Conservation (phyloP, 2,113 vertebrate genomes). For the Pseudorectes ferrugineus region DNA sequence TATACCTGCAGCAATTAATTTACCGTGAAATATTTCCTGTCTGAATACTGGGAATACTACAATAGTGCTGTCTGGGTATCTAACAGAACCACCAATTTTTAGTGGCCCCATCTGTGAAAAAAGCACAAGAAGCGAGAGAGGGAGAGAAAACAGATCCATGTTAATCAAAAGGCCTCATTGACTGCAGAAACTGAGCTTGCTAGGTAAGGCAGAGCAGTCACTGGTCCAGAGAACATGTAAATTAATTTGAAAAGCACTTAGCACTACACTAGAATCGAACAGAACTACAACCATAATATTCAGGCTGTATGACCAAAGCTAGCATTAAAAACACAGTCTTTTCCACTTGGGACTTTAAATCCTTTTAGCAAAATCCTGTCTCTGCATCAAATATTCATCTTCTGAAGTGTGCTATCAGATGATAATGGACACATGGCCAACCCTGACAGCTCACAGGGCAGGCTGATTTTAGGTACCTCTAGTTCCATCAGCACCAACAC, state of each 20-base stretch:
- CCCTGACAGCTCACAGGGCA: not conserved
- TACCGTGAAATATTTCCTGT: not conserved
- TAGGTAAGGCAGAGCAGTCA: not conserved
- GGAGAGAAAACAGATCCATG: not conserved
- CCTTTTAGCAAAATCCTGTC: not conserved
- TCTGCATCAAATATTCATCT: not conserved
- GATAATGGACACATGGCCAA: not conserved
- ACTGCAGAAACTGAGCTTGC: not conserved
- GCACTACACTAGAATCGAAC: not conserved
- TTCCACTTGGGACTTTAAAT: not conserved
- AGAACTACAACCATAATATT: not conserved
- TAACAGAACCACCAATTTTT: not conserved
- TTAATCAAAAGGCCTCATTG: not conserved
- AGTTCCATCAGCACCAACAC: not conserved
- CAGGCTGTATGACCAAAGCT: not conserved
- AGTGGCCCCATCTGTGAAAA: not conserved
- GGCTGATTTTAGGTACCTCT: not conserved
- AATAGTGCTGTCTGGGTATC: not conserved
- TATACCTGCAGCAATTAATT: not conserved
- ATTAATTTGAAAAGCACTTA: not conserved
- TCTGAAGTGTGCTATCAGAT: not conserved
- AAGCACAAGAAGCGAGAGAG: not conserved
- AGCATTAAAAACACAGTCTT: not conserved
- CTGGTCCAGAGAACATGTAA: not conserved
- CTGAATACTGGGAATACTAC: not conserved